Base-by-base conservation (phyloP, 2,797 vertebrate species). In the Garrulus glandarius region DNA sequence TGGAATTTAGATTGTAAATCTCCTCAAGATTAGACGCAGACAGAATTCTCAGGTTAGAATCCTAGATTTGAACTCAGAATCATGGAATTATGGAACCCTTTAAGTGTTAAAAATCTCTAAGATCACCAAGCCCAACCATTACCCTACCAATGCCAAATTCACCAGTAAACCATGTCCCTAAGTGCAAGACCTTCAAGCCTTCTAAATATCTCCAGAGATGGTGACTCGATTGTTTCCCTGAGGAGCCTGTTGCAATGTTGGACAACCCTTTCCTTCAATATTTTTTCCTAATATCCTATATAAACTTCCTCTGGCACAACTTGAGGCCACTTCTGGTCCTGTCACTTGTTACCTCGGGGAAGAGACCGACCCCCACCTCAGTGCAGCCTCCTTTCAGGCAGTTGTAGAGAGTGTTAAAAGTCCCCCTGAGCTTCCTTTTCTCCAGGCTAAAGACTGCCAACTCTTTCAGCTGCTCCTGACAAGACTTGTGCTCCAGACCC, bases 291-390 rank as follows among this genome's bases (percentile, higher is more conserved):
- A 56, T 23, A 50, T 15, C 14, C 20, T 30, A 56, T 24, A n/a
- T 34, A 70, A 83, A 63, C 4, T 7, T 56, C 23, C 8, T 4
- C 12, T 30, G 29, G 20, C 10, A 29, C 49, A 89, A 49, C 32
- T 8, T 76, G 37, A 56, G 17, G 37, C 8, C 9, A 16, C 37
- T 44, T 63, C 43, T 44, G 43, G 57, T 63, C 13, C 10, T 56
- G 19, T 29, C 36, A 23, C 32, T 71, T 63, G 16, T 22, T 18
- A 43, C 8, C 16, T 37, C 32, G 16, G 43, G 37, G 43, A 61
- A 75, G 63, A 32, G 41, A 36, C 9, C 0, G 0, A 55, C 2
- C 4, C 22, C 36, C 43, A 29, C 5, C 41, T 56, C 10, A 5
- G 19, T 9, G 9, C 36, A 56, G 9, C 27, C 43, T 55, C 19